Percentiles rank a stretch among this genome's conserved stretches.
phyloP scores from a whole-genome alignment of 2,113 vertebrate species.

The Falco punctatus region DNA sequence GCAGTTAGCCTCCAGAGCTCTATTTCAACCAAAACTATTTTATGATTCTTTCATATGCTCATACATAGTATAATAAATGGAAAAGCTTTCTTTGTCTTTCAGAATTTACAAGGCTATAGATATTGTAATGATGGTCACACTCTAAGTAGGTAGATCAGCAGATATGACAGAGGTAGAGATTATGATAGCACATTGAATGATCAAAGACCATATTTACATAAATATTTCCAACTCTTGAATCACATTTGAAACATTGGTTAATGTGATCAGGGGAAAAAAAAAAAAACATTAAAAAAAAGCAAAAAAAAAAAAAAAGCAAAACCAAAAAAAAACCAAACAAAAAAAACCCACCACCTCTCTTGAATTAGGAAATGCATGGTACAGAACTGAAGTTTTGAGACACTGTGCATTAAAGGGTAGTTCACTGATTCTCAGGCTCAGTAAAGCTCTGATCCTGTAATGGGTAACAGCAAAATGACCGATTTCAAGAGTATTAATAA shows the following conservation, averaged over 20 bases:
- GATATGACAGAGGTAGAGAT: neutral
- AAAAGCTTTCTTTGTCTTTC: neutral
- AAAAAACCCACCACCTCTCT: neutral
- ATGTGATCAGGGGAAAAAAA: neutral
- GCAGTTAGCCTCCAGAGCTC: neutral
- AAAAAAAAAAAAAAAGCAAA: too few relatives aligned
- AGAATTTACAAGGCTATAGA: neutral
- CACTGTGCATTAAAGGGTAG: neutral
- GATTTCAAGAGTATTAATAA: neutral
- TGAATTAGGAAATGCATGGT: neutral
- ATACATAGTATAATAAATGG: neutral
- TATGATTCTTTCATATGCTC: neutral
- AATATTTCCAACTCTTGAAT: neutral
- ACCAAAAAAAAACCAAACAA: too few relatives aligned
- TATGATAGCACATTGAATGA: neutral
- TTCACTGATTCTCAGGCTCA: neutral
- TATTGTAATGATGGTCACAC: neutral
- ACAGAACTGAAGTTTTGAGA: neutral
- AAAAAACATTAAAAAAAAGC: too few relatives aligned
- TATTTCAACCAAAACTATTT: neutral
- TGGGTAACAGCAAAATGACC: neutral
- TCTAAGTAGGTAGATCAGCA: neutral
- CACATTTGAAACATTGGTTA: neutral
- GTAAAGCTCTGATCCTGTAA: neutral
- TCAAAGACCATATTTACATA: neutral